Conservation (phyloP, 2,797 vertebrate genomes). For the Typhlichthys subterraneus region DNA sequence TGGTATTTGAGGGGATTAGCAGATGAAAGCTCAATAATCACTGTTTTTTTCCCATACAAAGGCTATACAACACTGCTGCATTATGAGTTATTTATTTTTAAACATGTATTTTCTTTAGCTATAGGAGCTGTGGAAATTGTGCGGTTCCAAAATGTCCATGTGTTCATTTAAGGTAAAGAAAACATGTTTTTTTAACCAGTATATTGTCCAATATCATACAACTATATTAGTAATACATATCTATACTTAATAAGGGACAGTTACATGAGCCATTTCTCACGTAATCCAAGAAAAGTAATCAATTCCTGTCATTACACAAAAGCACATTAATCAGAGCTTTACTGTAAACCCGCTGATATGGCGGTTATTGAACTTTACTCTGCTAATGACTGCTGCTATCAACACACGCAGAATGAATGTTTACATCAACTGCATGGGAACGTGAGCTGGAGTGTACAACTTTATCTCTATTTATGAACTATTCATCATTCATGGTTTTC, state of each 20-base stretch:
- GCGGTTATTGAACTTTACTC: slow-evolving; percentile 29
- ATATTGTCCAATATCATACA: too few species aligned
- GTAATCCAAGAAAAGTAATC: slow-evolving; percentile 15
- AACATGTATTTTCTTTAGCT: too few species aligned
- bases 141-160: too few species aligned
- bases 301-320: slow-evolving; percentile 14
- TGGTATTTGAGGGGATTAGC: slow-evolving; percentile 12
- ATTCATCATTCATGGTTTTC: neutral
- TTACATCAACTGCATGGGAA: slow-evolving; percentile 50
- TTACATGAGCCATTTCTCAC: slow-evolving; percentile 6
- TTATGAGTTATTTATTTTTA: too few species aligned
- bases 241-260: too few species aligned
- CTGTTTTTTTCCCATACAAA: neutral
- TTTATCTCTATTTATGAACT: neutral
- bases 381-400: slow-evolving; percentile 28
- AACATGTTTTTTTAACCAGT: too few species aligned
- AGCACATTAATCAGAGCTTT: slow-evolving; percentile 20
- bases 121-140: too few species aligned
- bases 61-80: too few species aligned
- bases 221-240: too few species aligned
- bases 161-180: too few species aligned
- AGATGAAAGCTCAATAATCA: slow-evolving; percentile 11
- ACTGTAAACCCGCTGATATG: slow-evolving; percentile 19
- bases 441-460: slow-evolving; percentile 23
- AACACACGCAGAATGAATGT: slow-evolving; percentile 34